These are phyloP conservation scores for Phalacrocorax pelagicus DNA, from an alignment of 2,113 vertebrate genomes.

Conservation along the genomic window DNA sequence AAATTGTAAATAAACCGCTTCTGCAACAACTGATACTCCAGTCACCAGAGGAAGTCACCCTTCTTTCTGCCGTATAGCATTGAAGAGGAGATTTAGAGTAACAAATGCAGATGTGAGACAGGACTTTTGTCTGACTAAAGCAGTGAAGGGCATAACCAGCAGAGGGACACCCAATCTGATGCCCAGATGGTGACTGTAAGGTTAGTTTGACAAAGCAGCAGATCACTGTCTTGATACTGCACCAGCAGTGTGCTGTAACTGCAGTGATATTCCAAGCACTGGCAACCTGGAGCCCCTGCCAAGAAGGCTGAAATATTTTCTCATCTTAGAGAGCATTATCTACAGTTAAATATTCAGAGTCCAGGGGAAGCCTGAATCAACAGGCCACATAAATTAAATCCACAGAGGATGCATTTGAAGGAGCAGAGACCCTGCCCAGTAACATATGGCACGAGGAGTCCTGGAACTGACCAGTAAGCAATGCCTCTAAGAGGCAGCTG, in stretches of 20 bases:
- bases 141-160: not conserved
- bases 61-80: not conserved
- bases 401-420: not conserved
- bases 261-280: not conserved
- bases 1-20: not conserved
- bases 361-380: not conserved
- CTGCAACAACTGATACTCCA: not conserved
- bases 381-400: not conserved
- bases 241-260: not conserved
- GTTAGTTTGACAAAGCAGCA: not conserved
- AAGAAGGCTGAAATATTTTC: not conserved
- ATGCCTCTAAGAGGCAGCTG: not conserved
- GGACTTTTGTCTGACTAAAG: not conserved
- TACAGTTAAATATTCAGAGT: not conserved
- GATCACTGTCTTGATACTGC: not conserved
- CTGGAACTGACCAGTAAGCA: not conserved
- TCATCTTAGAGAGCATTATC: not conserved
- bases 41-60: not conserved
- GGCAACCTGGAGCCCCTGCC: not conserved
- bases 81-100: not conserved
- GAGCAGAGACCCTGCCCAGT: not conserved
- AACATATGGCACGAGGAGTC: not conserved
- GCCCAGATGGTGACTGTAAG: not conserved
- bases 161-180: not conserved
- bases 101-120: not conserved